These are phyloP conservation scores for Porites australiensis DNA, from an alignment of 64 coral and sea anemone genomes.

Conservation along the genomic window DNA sequence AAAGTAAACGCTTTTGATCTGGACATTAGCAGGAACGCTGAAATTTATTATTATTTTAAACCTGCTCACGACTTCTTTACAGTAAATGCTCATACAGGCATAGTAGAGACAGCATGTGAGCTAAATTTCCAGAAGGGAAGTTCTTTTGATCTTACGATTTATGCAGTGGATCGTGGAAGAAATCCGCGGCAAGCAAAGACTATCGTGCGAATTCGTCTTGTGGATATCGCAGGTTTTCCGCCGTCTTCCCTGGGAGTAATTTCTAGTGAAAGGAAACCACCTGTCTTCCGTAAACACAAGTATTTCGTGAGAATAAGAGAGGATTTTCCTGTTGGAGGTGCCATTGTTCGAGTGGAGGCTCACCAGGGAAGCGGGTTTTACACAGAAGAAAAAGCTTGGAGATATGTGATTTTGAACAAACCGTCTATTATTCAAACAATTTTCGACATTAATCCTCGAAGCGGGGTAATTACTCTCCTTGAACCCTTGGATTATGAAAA, in stretches of 20 bases:
- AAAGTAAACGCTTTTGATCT: slow-evolving; percentile 89
- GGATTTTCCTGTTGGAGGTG: slow-evolving; percentile 85
- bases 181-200: slow-evolving; percentile 45
- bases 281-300: slow-evolving; percentile 53
- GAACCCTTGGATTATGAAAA: slow-evolving; percentile 78
- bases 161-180: slow-evolving; percentile 85
- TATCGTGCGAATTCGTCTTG: slow-evolving; percentile 75
- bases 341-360: slow-evolving; percentile 69
- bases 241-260: slow-evolving; percentile 32
- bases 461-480: slow-evolving; percentile 84
- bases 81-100: slow-evolving; percentile 87
- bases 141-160: slow-evolving; percentile 72
- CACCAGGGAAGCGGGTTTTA: slow-evolving; percentile 16
- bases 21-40: slow-evolving; percentile 80
- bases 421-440: slow-evolving; percentile 24
- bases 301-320: slow-evolving; percentile 93
- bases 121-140: slow-evolving; percentile 83
- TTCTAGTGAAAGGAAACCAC: neutral
- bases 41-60: slow-evolving; percentile 90
- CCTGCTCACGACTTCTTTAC: slow-evolving; percentile 80
- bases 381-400: slow-evolving; percentile 14
- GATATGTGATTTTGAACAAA: slow-evolving; percentile 43
- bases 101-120: slow-evolving; percentile 75
- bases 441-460: slow-evolving; percentile 89
- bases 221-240: slow-evolving; percentile 61